Percentiles rank a stretch among this genome's conserved stretches.
These are phyloP conservation scores for Musca vetustissima DNA, from an alignment of 1,140 invertebrate species.

Conservation along the genomic window DNA sequence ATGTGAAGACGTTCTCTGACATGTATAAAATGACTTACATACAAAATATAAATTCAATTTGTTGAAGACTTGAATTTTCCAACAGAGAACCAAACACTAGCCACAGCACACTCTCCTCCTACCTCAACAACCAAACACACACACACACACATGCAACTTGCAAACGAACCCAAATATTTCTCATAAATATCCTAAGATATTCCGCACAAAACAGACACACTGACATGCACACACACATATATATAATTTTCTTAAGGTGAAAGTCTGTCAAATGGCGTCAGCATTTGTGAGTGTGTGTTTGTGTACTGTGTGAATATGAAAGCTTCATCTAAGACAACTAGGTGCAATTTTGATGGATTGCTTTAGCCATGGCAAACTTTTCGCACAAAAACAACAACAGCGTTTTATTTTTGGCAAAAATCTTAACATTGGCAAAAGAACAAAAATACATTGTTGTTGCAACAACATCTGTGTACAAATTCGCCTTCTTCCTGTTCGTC, in stretches of 20 bases:
- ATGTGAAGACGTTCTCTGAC: neutral
- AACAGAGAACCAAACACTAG: too few relatives aligned
- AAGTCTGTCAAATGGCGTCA: neutral
- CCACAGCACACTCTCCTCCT: too few relatives aligned
- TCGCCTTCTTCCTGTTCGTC: too few relatives aligned
- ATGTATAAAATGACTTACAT: too few relatives aligned
- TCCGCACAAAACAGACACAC: too few relatives aligned
- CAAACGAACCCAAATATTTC: too few relatives aligned
- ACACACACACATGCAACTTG: neutral
- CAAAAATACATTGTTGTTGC: too few relatives aligned
- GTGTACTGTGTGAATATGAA: neutral
- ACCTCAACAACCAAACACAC: too few relatives aligned
- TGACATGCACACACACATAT: neutral
- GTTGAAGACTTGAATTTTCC: neutral
- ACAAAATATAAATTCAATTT: constrained; percentile 30
- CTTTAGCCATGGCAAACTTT: constrained; percentile 33
- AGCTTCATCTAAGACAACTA: constrained; percentile 39
- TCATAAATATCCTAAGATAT: neutral
- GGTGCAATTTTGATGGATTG: constrained; percentile 56
- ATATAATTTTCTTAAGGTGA: neutral
- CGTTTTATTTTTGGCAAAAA: too few relatives aligned
- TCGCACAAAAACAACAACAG: neutral
- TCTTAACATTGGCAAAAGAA: too few relatives aligned
- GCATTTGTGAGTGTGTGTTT: neutral
- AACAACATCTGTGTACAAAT: constrained; percentile 1